phyloP scores from a whole-genome alignment of 1,140 invertebrate genomes.

The Macrostomum lignano region DNA sequence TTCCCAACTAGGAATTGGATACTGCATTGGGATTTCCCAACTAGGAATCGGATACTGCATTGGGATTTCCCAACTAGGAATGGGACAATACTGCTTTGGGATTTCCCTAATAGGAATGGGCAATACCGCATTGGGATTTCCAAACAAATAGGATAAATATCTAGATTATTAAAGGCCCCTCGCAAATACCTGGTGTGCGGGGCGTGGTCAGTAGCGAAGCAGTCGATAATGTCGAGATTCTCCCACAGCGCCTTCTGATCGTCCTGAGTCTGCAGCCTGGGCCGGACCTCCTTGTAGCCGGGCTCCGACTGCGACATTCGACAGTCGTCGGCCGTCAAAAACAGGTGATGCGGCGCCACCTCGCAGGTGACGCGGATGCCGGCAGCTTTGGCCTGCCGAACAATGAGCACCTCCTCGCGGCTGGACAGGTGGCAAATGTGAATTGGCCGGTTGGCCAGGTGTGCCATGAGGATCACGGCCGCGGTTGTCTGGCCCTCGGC shows the following conservation, averaged over 20 bases:
- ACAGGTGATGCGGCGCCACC: slow-evolving; percentile 86
- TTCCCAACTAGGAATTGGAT: too few species aligned
- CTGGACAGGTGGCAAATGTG: slow-evolving; percentile 86
- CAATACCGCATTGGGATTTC: too few species aligned
- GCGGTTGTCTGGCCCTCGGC: slow-evolving; percentile 75
- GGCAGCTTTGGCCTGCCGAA: slow-evolving; percentile 32
- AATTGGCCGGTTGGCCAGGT: slow-evolving; percentile 50
- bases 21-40: too few species aligned
- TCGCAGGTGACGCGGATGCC: slow-evolving; percentile 72
- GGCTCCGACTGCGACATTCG: too few species aligned
- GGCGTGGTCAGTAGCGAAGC: slow-evolving; percentile 86
- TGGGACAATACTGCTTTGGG: too few species aligned
- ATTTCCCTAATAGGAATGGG: too few species aligned
- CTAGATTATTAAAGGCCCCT: too few species aligned
- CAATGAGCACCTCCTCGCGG: slow-evolving; percentile 43
- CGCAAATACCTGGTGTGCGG: slow-evolving; percentile 8
- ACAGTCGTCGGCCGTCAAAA: slow-evolving; percentile 44
- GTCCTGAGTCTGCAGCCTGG: slow-evolving; percentile 47
- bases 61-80: too few species aligned
- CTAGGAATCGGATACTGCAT: too few species aligned
- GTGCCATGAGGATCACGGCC: slow-evolving; percentile 58
- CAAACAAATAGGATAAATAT: too few species aligned
- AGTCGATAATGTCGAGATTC: slow-evolving; percentile 76
- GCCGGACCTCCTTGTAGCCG: slow-evolving; percentile 61
- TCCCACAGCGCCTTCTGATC: slow-evolving; percentile 89